Evolutionary conservation across 2,888 invertebrate genomes (phyloP), one percentile per base, ranked within the genome.

Genomic region (Pycnomerus fuliginosus): DNA sequence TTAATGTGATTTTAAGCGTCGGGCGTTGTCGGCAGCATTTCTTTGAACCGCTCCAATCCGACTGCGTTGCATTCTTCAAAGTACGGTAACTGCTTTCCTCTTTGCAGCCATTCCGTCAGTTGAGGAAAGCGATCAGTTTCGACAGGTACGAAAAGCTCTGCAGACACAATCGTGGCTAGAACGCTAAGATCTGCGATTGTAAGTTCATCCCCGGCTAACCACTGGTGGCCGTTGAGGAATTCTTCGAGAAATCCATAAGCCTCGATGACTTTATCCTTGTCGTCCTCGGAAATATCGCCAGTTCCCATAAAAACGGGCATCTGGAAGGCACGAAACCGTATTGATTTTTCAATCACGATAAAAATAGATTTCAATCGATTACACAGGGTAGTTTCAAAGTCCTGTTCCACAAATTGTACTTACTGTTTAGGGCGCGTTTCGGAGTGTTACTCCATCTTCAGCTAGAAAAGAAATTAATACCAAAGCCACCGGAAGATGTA

Each of bases 91-190:
- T 56, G 53, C 45, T 59, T 63, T 1, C 56, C 58, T 16, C 53
- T 65, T 5, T 61, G 48, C 38, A 77, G 51, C 78, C 79, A 80
- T 4, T 61, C 52, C 1, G 57, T 44, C 1, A 79, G 46, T 22
- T 68, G 68, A n/a, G 55, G 67, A 44, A 58, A 52, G 33, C 73
- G 69, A 10, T 65, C 67, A 1, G 69, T 55, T 15, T 68, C 58
- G 12, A 73, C 52, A 1, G 75, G 74, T 3, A 76, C 32, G 13
- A 79, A 48, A 12, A 72, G 50, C 44, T 71, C 63, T 11, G 75
- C 55, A 1, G 77, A 74, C 10, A 72, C 73, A 5, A 79, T 55
- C 1, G 79, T 76, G 1, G 75, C 52, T 15, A 64, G 45, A 15
- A 61, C 50, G 38, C 62, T 60, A n/a, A 68, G 44, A 47, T 70